These are phyloP conservation scores for Rachycentron canadum DNA, from an alignment of 2,797 vertebrate species.

Conservation along the genomic window DNA sequence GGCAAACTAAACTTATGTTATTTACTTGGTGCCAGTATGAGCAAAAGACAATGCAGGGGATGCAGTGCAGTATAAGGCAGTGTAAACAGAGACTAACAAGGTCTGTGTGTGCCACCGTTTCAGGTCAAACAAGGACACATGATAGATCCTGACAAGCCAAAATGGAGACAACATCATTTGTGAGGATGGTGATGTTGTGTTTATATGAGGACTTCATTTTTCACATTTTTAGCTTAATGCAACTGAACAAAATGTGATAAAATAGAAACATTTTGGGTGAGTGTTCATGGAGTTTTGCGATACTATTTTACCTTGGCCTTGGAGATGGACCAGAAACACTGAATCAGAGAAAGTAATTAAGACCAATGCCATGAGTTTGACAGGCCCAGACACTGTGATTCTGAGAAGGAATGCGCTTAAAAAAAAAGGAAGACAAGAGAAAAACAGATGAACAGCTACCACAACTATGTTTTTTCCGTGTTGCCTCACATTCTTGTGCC, in stretches of 20 bases:
- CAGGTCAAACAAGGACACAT: slow-evolving; percentile 48
- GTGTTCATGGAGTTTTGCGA: not conserved
- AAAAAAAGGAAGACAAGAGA: slow-evolving; percentile 8
- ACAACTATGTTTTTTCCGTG: slow-evolving; percentile 6
- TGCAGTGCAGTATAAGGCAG: slow-evolving; percentile 2
- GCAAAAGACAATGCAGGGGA: not conserved
- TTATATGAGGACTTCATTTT: not conserved
- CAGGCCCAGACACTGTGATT: slow-evolving; percentile 58
- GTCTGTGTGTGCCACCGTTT: slow-evolving; percentile 25
- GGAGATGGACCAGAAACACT: slow-evolving; percentile 6
- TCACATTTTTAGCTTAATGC: slow-evolving; percentile 11
- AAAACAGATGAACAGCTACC: slow-evolving; percentile 39
- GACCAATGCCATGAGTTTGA: slow-evolving; percentile 24
- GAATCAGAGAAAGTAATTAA: slow-evolving; percentile 34
- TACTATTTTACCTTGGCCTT: not conserved
- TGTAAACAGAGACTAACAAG: slow-evolving; percentile 16
- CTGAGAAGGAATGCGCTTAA: slow-evolving; percentile 54
- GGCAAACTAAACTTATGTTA: not conserved
- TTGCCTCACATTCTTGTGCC: slow-evolving; percentile 17
- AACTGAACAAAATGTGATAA: not conserved
- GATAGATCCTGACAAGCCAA: slow-evolving; percentile 1
- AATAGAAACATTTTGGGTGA: not conserved
- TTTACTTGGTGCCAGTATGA: not conserved
- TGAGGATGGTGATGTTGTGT: slow-evolving; percentile 8
- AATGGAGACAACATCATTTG: not conserved